These are phyloP conservation scores for Zaprionus tsacasi DNA, from an alignment of 1,140 invertebrate species.

Conservation along the genomic window DNA sequence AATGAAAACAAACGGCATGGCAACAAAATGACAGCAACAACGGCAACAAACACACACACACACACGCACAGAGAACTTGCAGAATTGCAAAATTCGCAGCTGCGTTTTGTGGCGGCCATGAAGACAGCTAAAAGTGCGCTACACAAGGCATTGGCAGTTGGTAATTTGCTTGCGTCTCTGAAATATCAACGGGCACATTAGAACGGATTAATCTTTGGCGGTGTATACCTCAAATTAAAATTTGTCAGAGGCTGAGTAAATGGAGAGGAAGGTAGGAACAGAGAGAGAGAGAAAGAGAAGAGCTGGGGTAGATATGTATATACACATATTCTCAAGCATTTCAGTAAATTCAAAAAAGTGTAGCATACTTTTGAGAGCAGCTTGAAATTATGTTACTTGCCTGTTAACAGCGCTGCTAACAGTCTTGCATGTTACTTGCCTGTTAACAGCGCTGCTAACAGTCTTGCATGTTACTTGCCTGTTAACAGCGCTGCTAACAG, in stretches of 20 bases:
- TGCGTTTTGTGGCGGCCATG: conserved; percentile 19
- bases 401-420: neutral
- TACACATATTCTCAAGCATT: neutral
- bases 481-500: neutral
- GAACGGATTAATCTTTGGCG: neutral
- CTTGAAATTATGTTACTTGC: neutral
- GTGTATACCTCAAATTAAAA: conserved; percentile 1
- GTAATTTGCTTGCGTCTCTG: conserved; percentile 12
- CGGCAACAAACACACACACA: conserved; percentile 11
- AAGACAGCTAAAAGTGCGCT: conserved; percentile 38
- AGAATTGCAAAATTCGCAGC: conserved; percentile 50
- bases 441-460: neutral
- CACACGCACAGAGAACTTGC: conserved; percentile 41
- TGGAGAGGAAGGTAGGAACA: neutral
- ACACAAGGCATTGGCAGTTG: conserved; percentile 5
- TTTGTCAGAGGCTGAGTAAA: neutral
- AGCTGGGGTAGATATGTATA: neutral
- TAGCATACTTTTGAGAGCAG: neutral
- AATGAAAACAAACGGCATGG: conserved; percentile 77
- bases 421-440: neutral
- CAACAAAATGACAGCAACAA: conserved; percentile 39
- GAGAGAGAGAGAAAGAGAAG: neutral
- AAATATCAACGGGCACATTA: conserved; percentile 2
- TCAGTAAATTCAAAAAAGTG: neutral
- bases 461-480: neutral